These are phyloP conservation scores for Sylvia borin DNA, from an alignment of 2,797 vertebrate species.

Conservation along the genomic window DNA sequence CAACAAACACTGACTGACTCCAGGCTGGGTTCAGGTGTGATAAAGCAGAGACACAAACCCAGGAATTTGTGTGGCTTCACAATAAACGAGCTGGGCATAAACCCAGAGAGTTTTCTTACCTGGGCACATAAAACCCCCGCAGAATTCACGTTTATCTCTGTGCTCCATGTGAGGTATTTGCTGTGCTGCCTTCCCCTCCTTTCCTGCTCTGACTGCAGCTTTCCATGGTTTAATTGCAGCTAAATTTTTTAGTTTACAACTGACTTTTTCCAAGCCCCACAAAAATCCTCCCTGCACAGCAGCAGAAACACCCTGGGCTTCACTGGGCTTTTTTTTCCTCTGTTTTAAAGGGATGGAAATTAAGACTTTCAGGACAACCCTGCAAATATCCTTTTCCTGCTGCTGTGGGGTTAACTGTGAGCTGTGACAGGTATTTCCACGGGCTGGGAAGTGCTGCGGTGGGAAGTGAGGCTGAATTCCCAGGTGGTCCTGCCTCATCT, in stretches of 20 bases:
- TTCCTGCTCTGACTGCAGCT: not conserved
- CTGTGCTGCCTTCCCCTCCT: not conserved
- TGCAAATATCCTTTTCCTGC: not conserved
- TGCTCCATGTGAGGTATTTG: not conserved
- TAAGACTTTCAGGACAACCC: fast-evolving
- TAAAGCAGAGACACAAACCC: too few species aligned
- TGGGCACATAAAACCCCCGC: fast-evolving
- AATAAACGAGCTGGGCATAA: not conserved
- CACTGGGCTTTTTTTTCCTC: too few species aligned
- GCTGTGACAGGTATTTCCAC: not conserved
- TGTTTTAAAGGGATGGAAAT: not conserved
- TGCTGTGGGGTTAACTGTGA: not conserved
- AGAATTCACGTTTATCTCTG: not conserved
- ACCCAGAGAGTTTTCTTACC: not conserved
- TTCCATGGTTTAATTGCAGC: not conserved
- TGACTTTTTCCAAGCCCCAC: not conserved
- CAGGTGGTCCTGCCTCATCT: not conserved
- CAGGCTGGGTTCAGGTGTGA: not conserved
- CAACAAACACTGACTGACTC: fast-evolving
- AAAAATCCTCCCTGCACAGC: not conserved
- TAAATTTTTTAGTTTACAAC: not conserved
- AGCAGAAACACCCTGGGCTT: not conserved
- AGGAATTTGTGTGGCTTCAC: not conserved
- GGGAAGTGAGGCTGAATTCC: not conserved
- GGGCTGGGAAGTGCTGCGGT: not conserved